Percentiles rank a stretch among this genome's conserved stretches.
Evolutionary conservation across 2,113 vertebrate genomes (phyloP).

Genomic region (Cottus gobio): DNA sequence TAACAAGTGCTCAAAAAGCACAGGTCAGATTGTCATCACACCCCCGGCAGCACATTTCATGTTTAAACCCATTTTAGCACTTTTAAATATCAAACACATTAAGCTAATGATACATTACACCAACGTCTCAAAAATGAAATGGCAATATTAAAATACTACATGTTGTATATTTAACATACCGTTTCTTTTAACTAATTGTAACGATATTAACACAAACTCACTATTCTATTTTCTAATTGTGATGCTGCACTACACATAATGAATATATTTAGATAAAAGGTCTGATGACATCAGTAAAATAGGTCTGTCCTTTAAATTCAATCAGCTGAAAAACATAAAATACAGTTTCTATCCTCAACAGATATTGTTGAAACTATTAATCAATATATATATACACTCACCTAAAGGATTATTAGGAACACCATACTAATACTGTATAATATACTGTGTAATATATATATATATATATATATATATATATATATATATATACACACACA

Average conservation of each 20-base stretch:
- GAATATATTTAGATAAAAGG: neutral
- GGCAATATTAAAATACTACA: conserved; percentile 11
- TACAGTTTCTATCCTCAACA: neutral
- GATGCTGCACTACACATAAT: neutral
- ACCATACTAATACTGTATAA: too few species aligned
- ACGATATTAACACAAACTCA: neutral
- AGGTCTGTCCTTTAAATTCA: neutral
- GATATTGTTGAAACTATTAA: neutral
- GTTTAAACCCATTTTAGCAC: conserved; percentile 34
- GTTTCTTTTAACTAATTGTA: neutral
- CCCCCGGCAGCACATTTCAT: conserved; percentile 6
- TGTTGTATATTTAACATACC: conserved; percentile 10
- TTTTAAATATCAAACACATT: conserved; percentile 37
- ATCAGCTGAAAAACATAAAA: neutral
- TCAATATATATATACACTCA: too few species aligned
- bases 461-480: too few species aligned
- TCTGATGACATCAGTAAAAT: neutral
- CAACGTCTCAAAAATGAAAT: conserved; percentile 13
- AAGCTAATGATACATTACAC: conserved; percentile 42
- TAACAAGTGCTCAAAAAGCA: conserved; percentile 52
- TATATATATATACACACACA: too few species aligned
- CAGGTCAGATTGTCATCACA: conserved; percentile 38
- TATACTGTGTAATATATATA: too few species aligned
- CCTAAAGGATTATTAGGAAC: too few species aligned
- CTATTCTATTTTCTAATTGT: neutral